A percentile compares a stretch with the other conserved stretches of the same genome.
phyloP scores from a whole-genome alignment of 2,113 vertebrate genomes.

The Larimichthys crocea region DNA sequence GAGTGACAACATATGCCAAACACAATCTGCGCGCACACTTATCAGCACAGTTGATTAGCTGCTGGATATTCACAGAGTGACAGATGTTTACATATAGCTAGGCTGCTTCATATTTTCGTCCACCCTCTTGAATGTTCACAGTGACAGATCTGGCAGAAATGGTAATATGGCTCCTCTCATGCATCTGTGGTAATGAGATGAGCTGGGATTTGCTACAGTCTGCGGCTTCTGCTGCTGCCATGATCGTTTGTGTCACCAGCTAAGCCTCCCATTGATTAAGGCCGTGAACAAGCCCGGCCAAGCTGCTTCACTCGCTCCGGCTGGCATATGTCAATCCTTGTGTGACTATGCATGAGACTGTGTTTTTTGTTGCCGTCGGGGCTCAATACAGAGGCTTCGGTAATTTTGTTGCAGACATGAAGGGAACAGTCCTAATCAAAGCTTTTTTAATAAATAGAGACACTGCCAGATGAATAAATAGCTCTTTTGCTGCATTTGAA shows the following conservation, averaged over 20 bases:
- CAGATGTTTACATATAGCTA: conserved; percentile 65
- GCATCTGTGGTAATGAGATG: conserved; percentile 75
- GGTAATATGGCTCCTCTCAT: conserved; percentile 61
- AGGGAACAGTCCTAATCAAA: conserved; percentile 34
- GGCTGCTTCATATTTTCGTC: conserved; percentile 34
- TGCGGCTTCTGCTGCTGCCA: conserved; percentile 69
- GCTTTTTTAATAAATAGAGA: conserved; percentile 32
- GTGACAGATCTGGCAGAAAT: conserved; percentile 67
- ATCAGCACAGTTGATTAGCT: conserved; percentile 53
- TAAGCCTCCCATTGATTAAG: conserved; percentile 77
- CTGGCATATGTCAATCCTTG: conserved; percentile 75
- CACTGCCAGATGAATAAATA: conserved; percentile 43
- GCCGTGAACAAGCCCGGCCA: conserved; percentile 64
- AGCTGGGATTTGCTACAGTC: conserved; percentile 74
- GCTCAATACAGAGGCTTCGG: conserved; percentile 31
- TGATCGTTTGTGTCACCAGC: conserved; percentile 69
- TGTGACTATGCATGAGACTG: conserved; percentile 56
- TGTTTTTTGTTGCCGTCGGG: conserved; percentile 12
- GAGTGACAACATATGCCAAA: conserved; percentile 56
- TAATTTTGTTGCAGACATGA: conserved; percentile 47
- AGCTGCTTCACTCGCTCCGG: conserved; percentile 63
- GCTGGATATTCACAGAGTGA: conserved; percentile 41
- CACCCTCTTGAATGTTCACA: conserved; percentile 36
- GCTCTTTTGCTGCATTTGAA: conserved; percentile 17
- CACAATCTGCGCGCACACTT: conserved; percentile 35